phyloP scores from a whole-genome alignment of 2,888 invertebrate species.

The Subacronicta megacephala region DNA sequence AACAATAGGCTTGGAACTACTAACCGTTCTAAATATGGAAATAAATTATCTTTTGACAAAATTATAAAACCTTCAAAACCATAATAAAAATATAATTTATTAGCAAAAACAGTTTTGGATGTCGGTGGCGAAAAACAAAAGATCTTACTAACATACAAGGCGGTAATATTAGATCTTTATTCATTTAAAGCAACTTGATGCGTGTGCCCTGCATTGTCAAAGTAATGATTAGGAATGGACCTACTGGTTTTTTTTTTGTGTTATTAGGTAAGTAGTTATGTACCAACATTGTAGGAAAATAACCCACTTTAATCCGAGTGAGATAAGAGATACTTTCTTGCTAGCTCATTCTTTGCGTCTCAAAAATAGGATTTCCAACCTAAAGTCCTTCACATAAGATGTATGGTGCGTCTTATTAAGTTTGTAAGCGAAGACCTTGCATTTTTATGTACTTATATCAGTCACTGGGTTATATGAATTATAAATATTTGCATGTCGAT shows the following conservation, averaged over 20 bases:
- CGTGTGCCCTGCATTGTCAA: no score
- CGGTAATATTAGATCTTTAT: no score
- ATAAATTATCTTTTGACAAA: no score
- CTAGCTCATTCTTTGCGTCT: neutral
- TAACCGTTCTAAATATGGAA: no score
- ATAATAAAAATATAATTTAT: no score
- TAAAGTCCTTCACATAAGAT: neutral
- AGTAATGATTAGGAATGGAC: neutral
- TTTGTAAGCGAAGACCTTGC: slow-evolving; percentile 44
- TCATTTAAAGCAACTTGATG: no score
- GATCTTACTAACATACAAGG: no score
- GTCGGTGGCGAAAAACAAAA: no score
- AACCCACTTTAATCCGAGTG: slow-evolving; percentile 40
- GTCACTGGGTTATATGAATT: slow-evolving; percentile 52
- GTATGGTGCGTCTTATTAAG: neutral
- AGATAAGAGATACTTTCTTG: slow-evolving; percentile 40
- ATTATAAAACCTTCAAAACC: no score
- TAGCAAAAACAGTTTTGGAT: no score
- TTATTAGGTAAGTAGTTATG: no score
- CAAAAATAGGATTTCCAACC: slow-evolving; percentile 4
- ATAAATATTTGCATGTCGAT: slow-evolving; percentile 55
- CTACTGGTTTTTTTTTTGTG: neutral
- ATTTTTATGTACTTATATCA: slow-evolving; percentile 57
- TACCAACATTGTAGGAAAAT: slow-evolving; percentile 31
- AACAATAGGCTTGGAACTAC: no score